Percentiles rank a stretch among this genome's conserved stretches.
Evolutionary conservation across 2,113 vertebrate genomes (phyloP).

Genomic region (Cryptomyrus ogoouensis): DNA sequence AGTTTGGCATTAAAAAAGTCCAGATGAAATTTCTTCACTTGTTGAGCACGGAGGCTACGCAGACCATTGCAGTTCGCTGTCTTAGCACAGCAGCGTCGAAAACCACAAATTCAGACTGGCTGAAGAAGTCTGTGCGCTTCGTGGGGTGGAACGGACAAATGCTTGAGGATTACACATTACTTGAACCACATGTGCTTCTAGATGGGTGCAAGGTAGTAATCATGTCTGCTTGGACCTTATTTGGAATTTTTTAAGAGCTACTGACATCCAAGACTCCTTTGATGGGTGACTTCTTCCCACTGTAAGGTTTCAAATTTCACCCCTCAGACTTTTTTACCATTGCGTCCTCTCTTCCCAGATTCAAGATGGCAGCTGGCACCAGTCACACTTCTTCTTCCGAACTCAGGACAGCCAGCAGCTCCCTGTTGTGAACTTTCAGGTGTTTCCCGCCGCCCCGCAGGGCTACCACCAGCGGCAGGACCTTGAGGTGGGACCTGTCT

Average conservation of each 20-base stretch:
- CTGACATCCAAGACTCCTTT: not conserved
- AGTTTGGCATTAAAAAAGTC: conserved; percentile 79
- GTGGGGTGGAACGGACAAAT: conserved; percentile 86
- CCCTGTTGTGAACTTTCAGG: conserved; percentile 74
- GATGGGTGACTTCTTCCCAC: not conserved
- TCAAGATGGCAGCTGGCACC: conserved; percentile 87
- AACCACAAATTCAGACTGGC: conserved; percentile 39
- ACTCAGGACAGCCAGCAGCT: conserved; percentile 84
- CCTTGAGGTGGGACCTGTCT: conserved; percentile 80
- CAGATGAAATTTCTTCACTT: conserved; percentile 99
- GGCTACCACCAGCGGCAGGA: conserved; percentile 57
- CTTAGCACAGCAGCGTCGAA: conserved; percentile 58
- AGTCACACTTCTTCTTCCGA: conserved; percentile 80
- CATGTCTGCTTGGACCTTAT: not conserved
- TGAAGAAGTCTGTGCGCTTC: conserved; percentile 62
- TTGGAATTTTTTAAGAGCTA: not conserved
- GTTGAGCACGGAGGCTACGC: conserved; percentile 83
- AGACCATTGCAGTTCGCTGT: conserved; percentile 82
- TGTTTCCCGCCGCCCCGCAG: conserved; percentile 55
- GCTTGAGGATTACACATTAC: conserved; percentile 72
- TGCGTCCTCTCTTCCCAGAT: conserved; percentile 65
- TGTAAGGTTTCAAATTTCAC: not conserved
- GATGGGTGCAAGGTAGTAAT: conserved; percentile 84
- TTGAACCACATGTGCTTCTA: conserved; percentile 75
- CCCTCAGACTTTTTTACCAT: not conserved